A percentile compares a stretch with the other conserved stretches of the same genome.
These are phyloP conservation scores for Uloborus plumipes DNA, from an alignment of 2,888 invertebrate genomes.

Conservation along the genomic window DNA sequence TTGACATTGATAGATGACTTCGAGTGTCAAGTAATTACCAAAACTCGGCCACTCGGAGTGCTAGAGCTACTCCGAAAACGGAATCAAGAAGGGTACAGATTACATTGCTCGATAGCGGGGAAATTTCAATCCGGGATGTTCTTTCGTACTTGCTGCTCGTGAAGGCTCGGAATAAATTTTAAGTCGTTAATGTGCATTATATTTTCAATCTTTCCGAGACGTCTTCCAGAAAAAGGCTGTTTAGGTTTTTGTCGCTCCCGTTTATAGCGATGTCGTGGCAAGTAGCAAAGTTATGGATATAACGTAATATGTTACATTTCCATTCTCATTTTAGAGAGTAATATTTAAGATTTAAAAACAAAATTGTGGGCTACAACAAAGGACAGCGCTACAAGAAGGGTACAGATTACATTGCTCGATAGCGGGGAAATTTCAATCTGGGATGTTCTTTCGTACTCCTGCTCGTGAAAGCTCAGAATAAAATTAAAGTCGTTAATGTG, in stretches of 20 bases:
- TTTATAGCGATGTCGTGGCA: too few species aligned
- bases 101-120: constrained; percentile 42
- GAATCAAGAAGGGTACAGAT: constrained; percentile 39
- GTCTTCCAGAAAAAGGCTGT: too few species aligned
- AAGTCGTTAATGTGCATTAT: constrained; percentile 17
- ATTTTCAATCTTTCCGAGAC: too few species aligned
- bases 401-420: constrained; percentile 46
- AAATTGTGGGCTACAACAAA: too few species aligned
- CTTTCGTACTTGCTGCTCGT: neutral
- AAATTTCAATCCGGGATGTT: constrained; percentile 17
- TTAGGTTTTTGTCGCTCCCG: too few species aligned
- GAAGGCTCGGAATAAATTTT: constrained; percentile 25
- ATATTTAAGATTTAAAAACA: too few species aligned
- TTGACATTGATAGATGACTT: constrained; percentile 62
- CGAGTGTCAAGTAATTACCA: constrained; percentile 58
- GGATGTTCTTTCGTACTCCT: constrained; percentile 3
- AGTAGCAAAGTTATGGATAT: too few species aligned
- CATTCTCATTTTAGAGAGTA: too few species aligned
- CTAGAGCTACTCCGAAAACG: constrained; percentile 27
- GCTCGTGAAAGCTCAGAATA: constrained; percentile 10
- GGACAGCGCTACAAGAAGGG: too few species aligned
- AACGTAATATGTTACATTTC: too few species aligned
- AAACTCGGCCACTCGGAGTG: constrained; percentile 49
- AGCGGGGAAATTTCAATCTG: constrained; percentile 28
- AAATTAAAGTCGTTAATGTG: constrained; percentile 24